Conservation (phyloP, 2,113 vertebrate genomes). For the Genyomyrus donnyi region DNA sequence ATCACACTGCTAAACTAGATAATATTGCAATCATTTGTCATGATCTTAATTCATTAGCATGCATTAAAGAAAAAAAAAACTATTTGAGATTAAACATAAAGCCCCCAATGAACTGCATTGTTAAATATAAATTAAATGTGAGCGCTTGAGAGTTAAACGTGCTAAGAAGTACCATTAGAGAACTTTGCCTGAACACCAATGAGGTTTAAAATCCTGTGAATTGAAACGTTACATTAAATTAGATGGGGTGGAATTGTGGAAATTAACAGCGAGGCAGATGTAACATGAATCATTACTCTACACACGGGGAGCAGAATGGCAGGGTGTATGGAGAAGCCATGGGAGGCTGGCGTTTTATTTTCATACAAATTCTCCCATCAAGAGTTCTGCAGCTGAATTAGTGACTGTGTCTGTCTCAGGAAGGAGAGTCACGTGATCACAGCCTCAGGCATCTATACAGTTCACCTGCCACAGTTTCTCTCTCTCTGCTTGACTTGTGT, state of each 20-base stretch:
- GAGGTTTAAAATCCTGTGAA: conserved; percentile 6
- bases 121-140: conserved; percentile 11
- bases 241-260: conserved; percentile 1
- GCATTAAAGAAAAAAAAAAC: conserved; percentile 7
- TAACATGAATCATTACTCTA: neutral
- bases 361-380: neutral
- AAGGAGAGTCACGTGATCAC: neutral
- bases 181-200: conserved; percentile 8
- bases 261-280: neutral
- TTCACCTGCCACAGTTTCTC: neutral
- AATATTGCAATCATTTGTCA: neutral
- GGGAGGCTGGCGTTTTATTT: neutral
- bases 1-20: neutral
- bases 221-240: conserved; percentile 3
- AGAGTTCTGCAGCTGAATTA: neutral
- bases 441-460: neutral
- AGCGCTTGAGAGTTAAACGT: neutral
- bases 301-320: neutral
- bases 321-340: neutral
- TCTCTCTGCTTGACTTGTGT: neutral
- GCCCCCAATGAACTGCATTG: conserved; percentile 2
- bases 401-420: neutral
- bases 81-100: conserved; percentile 5
- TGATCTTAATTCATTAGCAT: neutral
- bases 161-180: neutral